These are phyloP conservation scores for Harpalus rufipes DNA, from an alignment of 2,888 invertebrate species.

Conservation along the genomic window DNA sequence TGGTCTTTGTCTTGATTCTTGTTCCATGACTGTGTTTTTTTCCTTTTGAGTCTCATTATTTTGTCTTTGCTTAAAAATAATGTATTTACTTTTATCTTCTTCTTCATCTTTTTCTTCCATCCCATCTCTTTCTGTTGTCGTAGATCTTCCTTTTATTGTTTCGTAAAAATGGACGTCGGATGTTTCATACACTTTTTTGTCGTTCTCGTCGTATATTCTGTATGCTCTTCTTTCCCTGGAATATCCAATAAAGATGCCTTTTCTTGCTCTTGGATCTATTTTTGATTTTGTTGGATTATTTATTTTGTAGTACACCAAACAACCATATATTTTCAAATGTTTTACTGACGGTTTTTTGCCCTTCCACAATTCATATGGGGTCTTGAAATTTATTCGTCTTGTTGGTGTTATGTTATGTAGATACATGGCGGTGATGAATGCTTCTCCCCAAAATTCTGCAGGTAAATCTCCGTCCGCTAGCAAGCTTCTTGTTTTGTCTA, in stretches of 20 bases:
- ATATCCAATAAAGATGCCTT: conserved; percentile 3
- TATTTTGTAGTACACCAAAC: not conserved
- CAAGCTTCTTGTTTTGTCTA: conserved; percentile 15
- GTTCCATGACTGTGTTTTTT: not conserved
- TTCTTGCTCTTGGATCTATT: not conserved
- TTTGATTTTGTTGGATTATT: conserved; percentile 13
- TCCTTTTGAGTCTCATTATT: not conserved
- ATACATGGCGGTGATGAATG: not conserved
- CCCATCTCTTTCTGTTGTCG: not conserved
- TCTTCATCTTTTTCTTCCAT: not conserved
- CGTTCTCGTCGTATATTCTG: not conserved
- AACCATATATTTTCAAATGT: not conserved
- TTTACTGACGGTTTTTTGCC: not conserved
- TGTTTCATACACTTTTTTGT: not conserved
- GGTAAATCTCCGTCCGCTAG: conserved; percentile 6
- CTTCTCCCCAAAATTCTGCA: not conserved
- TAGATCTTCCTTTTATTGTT: not conserved
- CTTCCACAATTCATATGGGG: not conserved
- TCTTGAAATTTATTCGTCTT: not conserved
- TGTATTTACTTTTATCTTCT: not conserved
- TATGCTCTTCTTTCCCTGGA: conserved; percentile 9
- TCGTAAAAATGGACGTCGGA: not conserved
- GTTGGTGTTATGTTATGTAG: conserved; percentile 12
- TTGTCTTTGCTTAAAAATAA: not conserved
- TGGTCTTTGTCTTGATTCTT: not conserved